Percentiles rank a stretch among this genome's conserved stretches.
Conservation (phyloP, 2,113 vertebrate genomes). For the Tyto alba region DNA sequence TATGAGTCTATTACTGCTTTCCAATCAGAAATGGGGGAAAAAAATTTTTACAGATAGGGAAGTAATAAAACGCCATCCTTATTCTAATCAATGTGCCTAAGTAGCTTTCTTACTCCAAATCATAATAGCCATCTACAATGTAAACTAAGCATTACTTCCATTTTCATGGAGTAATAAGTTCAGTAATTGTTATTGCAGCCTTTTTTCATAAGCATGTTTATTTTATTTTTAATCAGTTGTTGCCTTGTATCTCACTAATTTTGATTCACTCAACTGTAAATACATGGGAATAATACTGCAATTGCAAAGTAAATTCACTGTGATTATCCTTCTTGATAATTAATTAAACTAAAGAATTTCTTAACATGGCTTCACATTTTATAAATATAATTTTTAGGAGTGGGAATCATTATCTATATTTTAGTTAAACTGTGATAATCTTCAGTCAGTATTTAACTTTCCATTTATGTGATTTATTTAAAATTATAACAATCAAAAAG, state of each 20-base stretch:
- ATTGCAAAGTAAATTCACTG: neutral
- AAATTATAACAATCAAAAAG: neutral
- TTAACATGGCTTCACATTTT: neutral
- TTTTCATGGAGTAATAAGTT: neutral
- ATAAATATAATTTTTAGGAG: neutral
- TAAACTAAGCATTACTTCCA: neutral
- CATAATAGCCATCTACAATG: neutral
- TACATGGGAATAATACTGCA: neutral
- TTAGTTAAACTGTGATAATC: constrained; percentile 16
- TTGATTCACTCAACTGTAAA: neutral
- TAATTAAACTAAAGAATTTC: neutral
- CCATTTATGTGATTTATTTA: neutral
- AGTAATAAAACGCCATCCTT: neutral
- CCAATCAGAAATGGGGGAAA: neutral
- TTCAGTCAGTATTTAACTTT: constrained; percentile 15
- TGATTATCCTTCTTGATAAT: neutral
- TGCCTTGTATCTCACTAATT: neutral
- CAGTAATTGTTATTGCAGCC: neutral
- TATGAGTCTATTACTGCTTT: neutral
- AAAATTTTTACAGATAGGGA: neutral
- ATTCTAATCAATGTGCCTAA: neutral
- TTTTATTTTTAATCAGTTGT: neutral
- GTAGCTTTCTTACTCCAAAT: neutral
- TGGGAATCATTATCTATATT: neutral
- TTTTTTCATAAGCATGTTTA: neutral